phyloP scores from a whole-genome alignment of 2,797 vertebrate genomes.

The Acanthornis magna region DNA sequence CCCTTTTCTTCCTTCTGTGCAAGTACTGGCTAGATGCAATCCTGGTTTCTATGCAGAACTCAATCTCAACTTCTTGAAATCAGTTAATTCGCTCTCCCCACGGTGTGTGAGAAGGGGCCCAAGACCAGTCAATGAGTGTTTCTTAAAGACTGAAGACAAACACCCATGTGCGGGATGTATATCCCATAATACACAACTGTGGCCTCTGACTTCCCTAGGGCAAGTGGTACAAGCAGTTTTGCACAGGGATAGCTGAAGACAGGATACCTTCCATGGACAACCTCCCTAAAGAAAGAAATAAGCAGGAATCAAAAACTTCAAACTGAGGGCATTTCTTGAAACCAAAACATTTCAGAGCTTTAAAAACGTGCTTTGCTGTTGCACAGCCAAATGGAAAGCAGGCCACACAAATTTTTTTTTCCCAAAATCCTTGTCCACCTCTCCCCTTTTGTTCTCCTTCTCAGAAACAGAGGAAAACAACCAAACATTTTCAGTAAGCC shows the following conservation, averaged over 20 bases:
- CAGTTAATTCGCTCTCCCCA: background rate
- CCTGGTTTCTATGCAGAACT: background rate
- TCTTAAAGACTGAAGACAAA: background rate
- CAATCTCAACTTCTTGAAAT: background rate
- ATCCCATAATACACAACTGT: accelerated
- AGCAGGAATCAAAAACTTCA: background rate
- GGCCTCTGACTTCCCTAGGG: background rate
- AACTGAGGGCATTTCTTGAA: background rate
- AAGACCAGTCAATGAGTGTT: background rate
- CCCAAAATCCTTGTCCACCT: background rate
- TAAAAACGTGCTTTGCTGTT: background rate
- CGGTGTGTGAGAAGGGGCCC: background rate
- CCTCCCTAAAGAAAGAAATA: background rate
- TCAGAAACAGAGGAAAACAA: background rate
- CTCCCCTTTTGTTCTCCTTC: background rate
- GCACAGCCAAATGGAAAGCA: background rate
- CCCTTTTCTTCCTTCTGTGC: background rate
- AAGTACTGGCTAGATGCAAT: background rate
- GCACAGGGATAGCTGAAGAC: background rate
- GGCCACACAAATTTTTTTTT: background rate
- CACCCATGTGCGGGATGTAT: background rate
- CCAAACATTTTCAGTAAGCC: background rate
- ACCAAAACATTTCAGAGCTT: background rate
- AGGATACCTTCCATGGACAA: background rate
- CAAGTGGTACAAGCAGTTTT: background rate